A percentile compares a stretch with the other conserved stretches of the same genome.
Conservation (phyloP, 2,113 vertebrate genomes). For the Elanoides forficatus region DNA sequence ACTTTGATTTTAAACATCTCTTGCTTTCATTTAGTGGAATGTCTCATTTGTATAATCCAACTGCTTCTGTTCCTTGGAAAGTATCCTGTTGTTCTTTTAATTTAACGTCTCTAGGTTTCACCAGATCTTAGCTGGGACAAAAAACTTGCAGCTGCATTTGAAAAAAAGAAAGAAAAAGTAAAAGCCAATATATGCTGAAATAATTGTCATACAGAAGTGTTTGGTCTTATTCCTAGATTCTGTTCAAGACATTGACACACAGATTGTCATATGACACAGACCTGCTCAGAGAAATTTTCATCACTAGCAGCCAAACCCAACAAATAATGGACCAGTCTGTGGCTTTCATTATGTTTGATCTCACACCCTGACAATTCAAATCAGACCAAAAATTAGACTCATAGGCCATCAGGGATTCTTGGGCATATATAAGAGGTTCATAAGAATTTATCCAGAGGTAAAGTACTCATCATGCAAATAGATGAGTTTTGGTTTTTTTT, state of each 20-base stretch:
- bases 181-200: not conserved
- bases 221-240: not conserved
- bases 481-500: not conserved
- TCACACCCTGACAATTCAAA: not conserved
- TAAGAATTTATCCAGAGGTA: not conserved
- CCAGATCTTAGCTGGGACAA: not conserved
- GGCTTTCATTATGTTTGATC: not conserved
- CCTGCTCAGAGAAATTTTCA: not conserved
- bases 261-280: not conserved
- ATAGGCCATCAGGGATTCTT: not conserved
- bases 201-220: not conserved
- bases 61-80: conserved; percentile 47
- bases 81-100: conserved; percentile 6
- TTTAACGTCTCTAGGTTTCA: conserved; percentile 18
- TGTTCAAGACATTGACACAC: not conserved
- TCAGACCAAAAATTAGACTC: not conserved
- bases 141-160: not conserved
- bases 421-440: not conserved
- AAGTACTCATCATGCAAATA: not conserved
- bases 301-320: not conserved
- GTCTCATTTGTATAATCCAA: conserved; percentile 37
- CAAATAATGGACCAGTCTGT: not conserved
- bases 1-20: conserved; percentile 46
- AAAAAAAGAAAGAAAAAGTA: not conserved
- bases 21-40: conserved; percentile 31